phyloP scores from a whole-genome alignment of 2,888 invertebrate species.

The Drosophila phalerata region DNA sequence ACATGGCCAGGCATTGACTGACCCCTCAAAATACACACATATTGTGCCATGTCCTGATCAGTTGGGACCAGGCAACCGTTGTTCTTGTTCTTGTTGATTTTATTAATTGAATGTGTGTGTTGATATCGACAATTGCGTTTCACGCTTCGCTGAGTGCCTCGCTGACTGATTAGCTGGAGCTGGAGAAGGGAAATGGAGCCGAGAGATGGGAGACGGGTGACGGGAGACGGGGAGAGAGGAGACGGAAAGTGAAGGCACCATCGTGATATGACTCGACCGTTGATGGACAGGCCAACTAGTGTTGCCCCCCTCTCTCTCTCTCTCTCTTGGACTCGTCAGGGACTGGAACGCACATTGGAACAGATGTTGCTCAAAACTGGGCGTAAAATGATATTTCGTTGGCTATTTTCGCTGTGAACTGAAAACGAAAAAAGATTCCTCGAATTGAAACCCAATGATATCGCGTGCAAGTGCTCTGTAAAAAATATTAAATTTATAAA shows the following conservation, averaged over 20 bases:
- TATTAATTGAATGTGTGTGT: constrained; percentile 76
- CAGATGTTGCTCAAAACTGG: constrained; percentile 62
- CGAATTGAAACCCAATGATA: constrained; percentile 18
- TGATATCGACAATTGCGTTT: constrained; percentile 77
- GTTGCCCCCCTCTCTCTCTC: constrained; percentile 14
- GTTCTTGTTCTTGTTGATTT: constrained; percentile 57
- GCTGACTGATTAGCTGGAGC: constrained; percentile 70
- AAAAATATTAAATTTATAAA: background rate
- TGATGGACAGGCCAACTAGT: constrained; percentile 57
- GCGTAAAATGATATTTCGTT: constrained; percentile 59
- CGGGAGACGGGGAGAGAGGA: no score
- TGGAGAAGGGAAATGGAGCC: background rate
- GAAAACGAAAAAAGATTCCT: constrained; percentile 3
- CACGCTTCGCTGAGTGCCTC: constrained; percentile 75
- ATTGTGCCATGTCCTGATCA: constrained; percentile 14
- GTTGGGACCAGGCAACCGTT: background rate
- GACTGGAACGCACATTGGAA: constrained; percentile 54
- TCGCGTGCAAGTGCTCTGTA: constrained; percentile 8
- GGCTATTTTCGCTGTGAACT: constrained; percentile 43
- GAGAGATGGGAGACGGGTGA: background rate
- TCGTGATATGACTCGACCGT: constrained; percentile 33
- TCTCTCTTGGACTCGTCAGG: constrained; percentile 21
- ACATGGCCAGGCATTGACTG: constrained; percentile 56
- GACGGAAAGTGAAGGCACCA: constrained; percentile 4
- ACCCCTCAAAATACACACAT: constrained; percentile 13